These are phyloP conservation scores for Pseudotriccus pelzelni DNA, from an alignment of 2,797 vertebrate genomes.

Conservation along the genomic window DNA sequence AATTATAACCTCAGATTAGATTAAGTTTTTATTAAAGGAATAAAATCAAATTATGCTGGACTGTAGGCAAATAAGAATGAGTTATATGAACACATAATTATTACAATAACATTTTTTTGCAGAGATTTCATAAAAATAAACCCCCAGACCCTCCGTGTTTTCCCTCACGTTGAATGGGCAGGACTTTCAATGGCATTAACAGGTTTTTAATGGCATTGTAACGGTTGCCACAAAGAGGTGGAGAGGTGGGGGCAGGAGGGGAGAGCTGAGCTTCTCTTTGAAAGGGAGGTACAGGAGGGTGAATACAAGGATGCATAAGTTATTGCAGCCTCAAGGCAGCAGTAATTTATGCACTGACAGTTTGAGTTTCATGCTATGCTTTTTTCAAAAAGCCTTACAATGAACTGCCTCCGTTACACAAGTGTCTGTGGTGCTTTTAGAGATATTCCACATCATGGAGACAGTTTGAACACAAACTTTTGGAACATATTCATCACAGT, in stretches of 20 bases:
- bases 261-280: neutral
- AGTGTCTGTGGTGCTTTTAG: neutral
- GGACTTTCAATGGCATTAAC: neutral
- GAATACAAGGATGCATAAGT: slow-evolving; percentile 29
- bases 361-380: slow-evolving; percentile 57
- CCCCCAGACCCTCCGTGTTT: neutral
- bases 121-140: neutral
- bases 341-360: slow-evolving; percentile 59
- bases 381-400: slow-evolving; percentile 22
- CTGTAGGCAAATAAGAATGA: slow-evolving; percentile 27
- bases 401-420: neutral
- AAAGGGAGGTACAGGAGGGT: neutral
- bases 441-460: neutral
- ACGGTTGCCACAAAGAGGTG: neutral
- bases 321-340: slow-evolving; percentile 46
- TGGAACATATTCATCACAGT: neutral
- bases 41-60: slow-evolving; percentile 13
- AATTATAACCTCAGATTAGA: slow-evolving; percentile 46
- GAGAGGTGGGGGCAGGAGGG: neutral
- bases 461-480: neutral
- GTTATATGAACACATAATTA: neutral
- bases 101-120: neutral
- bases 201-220: neutral
- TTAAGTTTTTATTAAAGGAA: slow-evolving; percentile 58
- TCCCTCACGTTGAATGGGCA: neutral